A percentile compares a stretch with the other conserved stretches of the same genome.
These are phyloP conservation scores for Hesperophylax magnus DNA, from an alignment of 1,140 invertebrate genomes.

Conservation along the genomic window DNA sequence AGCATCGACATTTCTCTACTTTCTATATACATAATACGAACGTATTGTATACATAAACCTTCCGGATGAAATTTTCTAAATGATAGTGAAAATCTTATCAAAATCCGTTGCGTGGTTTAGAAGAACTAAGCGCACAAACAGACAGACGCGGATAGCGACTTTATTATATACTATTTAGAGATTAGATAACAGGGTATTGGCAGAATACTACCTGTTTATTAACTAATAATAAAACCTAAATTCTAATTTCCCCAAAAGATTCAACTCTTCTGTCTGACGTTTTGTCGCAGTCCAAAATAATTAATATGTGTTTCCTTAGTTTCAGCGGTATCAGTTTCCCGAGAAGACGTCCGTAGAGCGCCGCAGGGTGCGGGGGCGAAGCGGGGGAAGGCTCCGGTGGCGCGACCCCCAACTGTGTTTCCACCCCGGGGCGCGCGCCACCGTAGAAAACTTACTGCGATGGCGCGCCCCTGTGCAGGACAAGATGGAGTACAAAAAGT, in stretches of 20 bases:
- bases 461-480: constrained; percentile 68
- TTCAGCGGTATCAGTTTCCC: constrained; percentile 20
- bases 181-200: too few species aligned
- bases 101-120: too few species aligned
- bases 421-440: constrained; percentile 66
- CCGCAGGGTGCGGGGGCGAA: constrained; percentile 58
- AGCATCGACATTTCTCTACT: too few species aligned
- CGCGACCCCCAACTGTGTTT: constrained; percentile 68
- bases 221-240: background rate
- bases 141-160: too few species aligned
- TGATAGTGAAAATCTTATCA: too few species aligned
- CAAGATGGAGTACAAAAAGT: constrained; percentile 68
- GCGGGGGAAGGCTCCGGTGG: constrained; percentile 58
- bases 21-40: too few species aligned
- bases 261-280: background rate
- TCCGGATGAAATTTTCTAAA: too few species aligned
- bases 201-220: too few species aligned
- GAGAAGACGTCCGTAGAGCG: constrained; percentile 57
- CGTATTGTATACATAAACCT: too few species aligned
- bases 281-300: background rate
- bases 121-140: too few species aligned
- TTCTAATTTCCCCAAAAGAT: background rate
- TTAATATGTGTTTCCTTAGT: background rate
- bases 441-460: constrained; percentile 70
- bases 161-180: too few species aligned